Conservation (phyloP, 1,140 invertebrate genomes). For the Drosophila mojavensis region DNA sequence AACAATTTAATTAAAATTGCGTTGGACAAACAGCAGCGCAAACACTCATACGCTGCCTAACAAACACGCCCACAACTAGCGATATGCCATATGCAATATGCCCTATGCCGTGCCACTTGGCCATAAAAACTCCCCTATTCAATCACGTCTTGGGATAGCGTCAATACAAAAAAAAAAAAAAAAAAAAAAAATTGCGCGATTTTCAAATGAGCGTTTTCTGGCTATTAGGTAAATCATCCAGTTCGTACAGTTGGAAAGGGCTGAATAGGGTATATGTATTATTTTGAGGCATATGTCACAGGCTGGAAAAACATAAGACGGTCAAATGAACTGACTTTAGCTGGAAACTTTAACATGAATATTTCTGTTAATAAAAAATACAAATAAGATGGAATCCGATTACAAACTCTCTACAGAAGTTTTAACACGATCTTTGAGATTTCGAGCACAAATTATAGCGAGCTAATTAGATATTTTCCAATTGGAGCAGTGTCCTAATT, state of each 20-base stretch:
- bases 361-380: too few relatives aligned
- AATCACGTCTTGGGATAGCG: not conserved
- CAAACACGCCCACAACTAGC: not conserved
- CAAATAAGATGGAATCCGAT: too few relatives aligned
- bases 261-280: not conserved
- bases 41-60: not conserved
- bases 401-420: too few relatives aligned
- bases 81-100: not conserved
- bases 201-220: not conserved
- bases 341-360: too few relatives aligned
- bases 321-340: too few relatives aligned
- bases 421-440: too few relatives aligned
- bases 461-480: too few relatives aligned
- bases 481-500: too few relatives aligned
- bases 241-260: not conserved
- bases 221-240: not conserved
- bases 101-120: not conserved
- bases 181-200: not conserved
- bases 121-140: slow-evolving; percentile 6
- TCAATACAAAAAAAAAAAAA: not conserved
- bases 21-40: slow-evolving; percentile 28
- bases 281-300: too few relatives aligned
- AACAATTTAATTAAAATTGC: slow-evolving; percentile 72
- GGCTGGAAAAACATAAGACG: too few relatives aligned
- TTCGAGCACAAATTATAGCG: too few relatives aligned